These are phyloP conservation scores for Smutsia temminckii DNA, from an alignment of 2,797 vertebrate species.

Conservation along the genomic window DNA sequence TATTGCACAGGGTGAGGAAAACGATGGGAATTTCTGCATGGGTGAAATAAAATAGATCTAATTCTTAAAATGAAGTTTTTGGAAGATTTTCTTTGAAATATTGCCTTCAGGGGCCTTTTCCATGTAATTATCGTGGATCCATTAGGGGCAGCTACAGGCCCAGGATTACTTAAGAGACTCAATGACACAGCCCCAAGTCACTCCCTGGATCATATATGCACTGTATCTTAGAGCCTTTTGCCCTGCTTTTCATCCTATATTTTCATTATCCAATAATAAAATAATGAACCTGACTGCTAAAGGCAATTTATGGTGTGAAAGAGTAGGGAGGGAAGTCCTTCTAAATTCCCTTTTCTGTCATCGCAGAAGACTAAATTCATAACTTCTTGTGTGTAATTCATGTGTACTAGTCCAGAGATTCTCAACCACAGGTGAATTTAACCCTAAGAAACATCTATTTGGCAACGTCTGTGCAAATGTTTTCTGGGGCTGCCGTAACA, in stretches of 20 bases:
- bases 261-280: constrained; percentile 44
- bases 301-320: neutral
- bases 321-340: neutral
- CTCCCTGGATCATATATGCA: neutral
- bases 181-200: neutral
- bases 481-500: neutral
- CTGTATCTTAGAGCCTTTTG: neutral
- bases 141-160: neutral
- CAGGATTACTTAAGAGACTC: constrained; percentile 11
- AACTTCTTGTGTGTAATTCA: neutral
- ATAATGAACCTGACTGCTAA: constrained; percentile 11
- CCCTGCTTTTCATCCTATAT: constrained; percentile 21
- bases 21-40: neutral
- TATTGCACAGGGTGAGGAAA: neutral
- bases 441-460: neutral
- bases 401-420: neutral
- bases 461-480: neutral
- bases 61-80: neutral
- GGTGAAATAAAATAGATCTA: neutral
- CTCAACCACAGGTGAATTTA: neutral
- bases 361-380: neutral
- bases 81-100: constrained; percentile 11
- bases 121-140: neutral
- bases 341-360: neutral
- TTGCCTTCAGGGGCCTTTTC: neutral